Percentiles rank a stretch among this genome's conserved stretches.
These are phyloP conservation scores for Akabosia matsudoensis DNA, from an alignment of 1,140 invertebrate genomes.

Conservation along the genomic window DNA sequence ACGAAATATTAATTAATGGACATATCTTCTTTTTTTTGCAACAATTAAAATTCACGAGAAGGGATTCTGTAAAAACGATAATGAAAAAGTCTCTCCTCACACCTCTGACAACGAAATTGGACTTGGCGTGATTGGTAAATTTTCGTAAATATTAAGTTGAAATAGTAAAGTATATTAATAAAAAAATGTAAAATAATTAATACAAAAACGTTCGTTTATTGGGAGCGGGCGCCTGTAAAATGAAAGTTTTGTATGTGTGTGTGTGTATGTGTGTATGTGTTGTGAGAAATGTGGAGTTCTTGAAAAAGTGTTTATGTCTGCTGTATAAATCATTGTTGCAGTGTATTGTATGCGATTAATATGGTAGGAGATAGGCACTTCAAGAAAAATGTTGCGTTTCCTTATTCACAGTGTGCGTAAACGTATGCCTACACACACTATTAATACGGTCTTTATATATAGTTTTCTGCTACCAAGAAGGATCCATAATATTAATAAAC, in stretches of 20 bases:
- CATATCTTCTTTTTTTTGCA: too few species aligned
- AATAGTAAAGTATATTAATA: too few species aligned
- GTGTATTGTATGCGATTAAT: background rate
- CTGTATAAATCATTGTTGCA: background rate
- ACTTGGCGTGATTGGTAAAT: too few species aligned
- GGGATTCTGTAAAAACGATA: too few species aligned
- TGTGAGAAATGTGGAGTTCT: background rate
- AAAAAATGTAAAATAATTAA: too few species aligned
- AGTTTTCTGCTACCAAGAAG: background rate
- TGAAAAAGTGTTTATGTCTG: background rate
- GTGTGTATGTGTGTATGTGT: background rate
- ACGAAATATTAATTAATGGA: too few species aligned
- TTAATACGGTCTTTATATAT: background rate
- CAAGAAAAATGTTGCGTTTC: slow-evolving; percentile 10
- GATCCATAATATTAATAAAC: background rate
- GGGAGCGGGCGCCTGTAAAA: too few species aligned
- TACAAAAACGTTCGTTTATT: background rate
- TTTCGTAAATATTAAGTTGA: too few species aligned
- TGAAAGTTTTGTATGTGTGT: slow-evolving; percentile 2
- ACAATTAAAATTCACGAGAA: too few species aligned
- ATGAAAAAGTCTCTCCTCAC: too few species aligned
- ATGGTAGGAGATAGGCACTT: slow-evolving; percentile 9
- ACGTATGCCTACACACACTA: background rate
- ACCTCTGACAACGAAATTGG: too few species aligned
- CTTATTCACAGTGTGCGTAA: background rate